Evolutionary conservation across 2,113 vertebrate genomes (phyloP).

Genomic region (Siniperca knerii): DNA sequence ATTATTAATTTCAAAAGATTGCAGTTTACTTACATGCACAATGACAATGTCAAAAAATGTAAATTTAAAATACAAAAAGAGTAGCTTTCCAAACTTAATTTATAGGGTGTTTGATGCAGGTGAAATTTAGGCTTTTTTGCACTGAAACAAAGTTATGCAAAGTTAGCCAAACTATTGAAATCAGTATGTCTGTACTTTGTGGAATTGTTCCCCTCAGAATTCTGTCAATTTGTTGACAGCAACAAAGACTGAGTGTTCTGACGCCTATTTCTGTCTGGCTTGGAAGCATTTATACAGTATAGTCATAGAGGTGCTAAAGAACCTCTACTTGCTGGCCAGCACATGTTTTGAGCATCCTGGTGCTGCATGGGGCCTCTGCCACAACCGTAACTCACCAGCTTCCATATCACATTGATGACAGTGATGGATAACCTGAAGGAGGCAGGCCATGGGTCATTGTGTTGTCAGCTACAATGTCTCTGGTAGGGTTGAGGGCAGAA

Average conservation of each 20-base stretch:
- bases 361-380: neutral
- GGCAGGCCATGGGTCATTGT: neutral
- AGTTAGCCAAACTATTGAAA: neutral
- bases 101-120: neutral
- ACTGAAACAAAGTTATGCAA: neutral
- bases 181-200: neutral
- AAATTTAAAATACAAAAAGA: neutral
- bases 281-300: neutral
- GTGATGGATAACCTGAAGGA: constrained; percentile 25
- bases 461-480: constrained; percentile 1
- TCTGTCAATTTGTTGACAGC: neutral
- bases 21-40: neutral
- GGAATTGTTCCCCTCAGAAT: neutral
- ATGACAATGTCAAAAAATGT: neutral
- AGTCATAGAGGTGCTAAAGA: neutral
- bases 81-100: neutral
- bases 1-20: neutral
- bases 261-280: neutral
- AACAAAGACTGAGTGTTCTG: neutral
- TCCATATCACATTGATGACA: neutral
- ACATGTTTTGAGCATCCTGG: neutral
- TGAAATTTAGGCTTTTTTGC: neutral
- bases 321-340: neutral
- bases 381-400: neutral
- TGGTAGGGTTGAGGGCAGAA: neutral